Evolutionary conservation across 2,797 vertebrate genomes (phyloP).

Genomic region (Enteromius mattozi): DNA sequence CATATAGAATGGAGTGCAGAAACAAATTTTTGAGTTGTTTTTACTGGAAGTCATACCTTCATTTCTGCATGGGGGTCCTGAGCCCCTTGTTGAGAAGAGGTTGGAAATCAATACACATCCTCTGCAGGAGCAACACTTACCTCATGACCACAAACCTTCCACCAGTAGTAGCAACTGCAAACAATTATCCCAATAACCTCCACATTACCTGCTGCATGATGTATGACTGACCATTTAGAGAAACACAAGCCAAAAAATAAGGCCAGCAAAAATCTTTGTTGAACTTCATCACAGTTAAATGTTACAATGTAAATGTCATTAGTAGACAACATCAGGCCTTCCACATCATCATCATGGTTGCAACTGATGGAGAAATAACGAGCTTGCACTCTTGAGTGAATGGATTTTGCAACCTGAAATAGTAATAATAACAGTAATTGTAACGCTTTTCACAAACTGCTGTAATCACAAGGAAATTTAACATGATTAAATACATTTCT

Average conservation of each 20-base stretch:
- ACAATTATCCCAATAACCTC: slow-evolving; percentile 74
- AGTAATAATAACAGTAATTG: not conserved
- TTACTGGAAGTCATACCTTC: slow-evolving; percentile 58
- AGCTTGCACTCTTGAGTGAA: not conserved
- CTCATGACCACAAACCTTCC: slow-evolving; percentile 63
- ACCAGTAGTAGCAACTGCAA: slow-evolving; percentile 74
- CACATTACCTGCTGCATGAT: slow-evolving; percentile 68
- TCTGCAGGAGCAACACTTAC: slow-evolving; percentile 68
- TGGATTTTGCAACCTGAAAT: not conserved
- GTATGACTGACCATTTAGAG: slow-evolving; percentile 59
- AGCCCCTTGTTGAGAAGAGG: slow-evolving; percentile 51
- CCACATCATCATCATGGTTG: slow-evolving; percentile 4
- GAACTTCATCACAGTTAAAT: slow-evolving; percentile 29
- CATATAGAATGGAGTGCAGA: slow-evolving; percentile 26
- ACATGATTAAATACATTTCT: not conserved
- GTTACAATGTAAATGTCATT: not conserved
- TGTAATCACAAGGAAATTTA: not conserved
- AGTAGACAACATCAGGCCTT: not conserved
- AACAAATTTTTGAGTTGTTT: slow-evolving; percentile 51
- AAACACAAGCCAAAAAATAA: slow-evolving; percentile 51
- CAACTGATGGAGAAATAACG: slow-evolving; percentile 7
- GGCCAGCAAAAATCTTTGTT: not conserved
- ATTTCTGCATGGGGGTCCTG: slow-evolving; percentile 49
- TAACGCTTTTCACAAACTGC: not conserved
- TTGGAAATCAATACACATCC: slow-evolving; percentile 64